Base-by-base conservation (phyloP, 1,140 invertebrate genomes). In the Dreissena polymorpha region DNA sequence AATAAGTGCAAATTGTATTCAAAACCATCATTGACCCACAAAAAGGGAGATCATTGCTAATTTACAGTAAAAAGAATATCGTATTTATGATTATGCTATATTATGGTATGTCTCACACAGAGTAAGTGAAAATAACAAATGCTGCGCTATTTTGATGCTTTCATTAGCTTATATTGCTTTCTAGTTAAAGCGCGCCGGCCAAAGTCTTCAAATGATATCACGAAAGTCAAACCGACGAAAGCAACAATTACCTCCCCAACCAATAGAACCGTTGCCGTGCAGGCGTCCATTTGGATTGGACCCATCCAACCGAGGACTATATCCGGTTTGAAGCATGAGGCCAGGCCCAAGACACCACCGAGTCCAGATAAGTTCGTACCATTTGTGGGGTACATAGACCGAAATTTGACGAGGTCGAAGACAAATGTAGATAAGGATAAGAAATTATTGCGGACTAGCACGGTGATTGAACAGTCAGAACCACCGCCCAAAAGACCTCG, bases 211-310 rank as follows among this genome's bases (percentile, higher is more conserved):
- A 77, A 68, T 68, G 75, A 77, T 49, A 16, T 77, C 18, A 50
- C 63, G 49, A 65, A 68, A 39, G 67, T 64, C 18, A 77, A 77
- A 68, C 29, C 21, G 16, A 64, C 50, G 14, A 39, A 63, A n/a
- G 73, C 55, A 10, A 77, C 50, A 23, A 51, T 53, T 50, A 27
- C 63, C 0, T 50, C 64, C 21, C 63, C 39, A 53, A 64, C 53
- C 29, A 77, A 60, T 14, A 16, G 64, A 14, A 53, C 60, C 27
- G 51, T 77, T 0, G 75, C 75, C 3, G 64, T 77, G 14, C 75
- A 77, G 53, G 75, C 75, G 21, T 77, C 75, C 10, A 77, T 77
- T 10, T 77, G 75, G 75, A 77, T 50, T 0, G 75, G 60, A 25
- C 75, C 75, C 0, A 77, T 77, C 21, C 16, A 60, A n/a, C 57